These are phyloP conservation scores for Pachymerium ferrugineum DNA, from an alignment of 2,888 invertebrate species.

Conservation along the genomic window DNA sequence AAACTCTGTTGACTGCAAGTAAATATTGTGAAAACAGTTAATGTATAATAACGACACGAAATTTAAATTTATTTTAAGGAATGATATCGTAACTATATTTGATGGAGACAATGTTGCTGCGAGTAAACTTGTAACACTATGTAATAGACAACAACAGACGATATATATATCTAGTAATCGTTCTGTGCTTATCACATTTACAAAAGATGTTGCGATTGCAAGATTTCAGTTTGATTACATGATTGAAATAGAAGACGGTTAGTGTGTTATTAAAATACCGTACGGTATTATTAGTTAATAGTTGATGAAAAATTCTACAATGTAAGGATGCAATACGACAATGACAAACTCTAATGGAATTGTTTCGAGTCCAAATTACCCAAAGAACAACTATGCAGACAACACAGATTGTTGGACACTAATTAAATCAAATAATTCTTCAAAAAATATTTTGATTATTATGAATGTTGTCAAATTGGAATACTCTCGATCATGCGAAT, in stretches of 20 bases:
- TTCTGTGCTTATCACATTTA: neutral
- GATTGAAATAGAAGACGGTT: neutral
- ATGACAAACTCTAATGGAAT: slow-evolving; percentile 36
- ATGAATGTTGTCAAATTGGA: slow-evolving; percentile 39
- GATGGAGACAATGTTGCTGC: neutral
- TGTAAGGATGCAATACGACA: slow-evolving; percentile 36
- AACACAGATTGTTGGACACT: slow-evolving; percentile 40
- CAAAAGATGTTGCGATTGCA: neutral
- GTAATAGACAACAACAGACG: too few species aligned
- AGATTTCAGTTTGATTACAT: neutral
- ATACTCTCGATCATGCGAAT: slow-evolving; percentile 38
- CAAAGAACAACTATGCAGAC: slow-evolving; percentile 40
- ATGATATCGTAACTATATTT: neutral
- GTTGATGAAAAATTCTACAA: neutral
- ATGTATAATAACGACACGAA: too few species aligned
- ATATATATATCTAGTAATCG: too few species aligned
- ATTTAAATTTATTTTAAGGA: neutral
- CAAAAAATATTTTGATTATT: slow-evolving; percentile 35
- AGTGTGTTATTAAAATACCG: neutral
- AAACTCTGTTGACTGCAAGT: neutral
- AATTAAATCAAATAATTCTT: slow-evolving; percentile 30
- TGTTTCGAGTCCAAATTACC: slow-evolving; percentile 39
- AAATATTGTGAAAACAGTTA: too few species aligned
- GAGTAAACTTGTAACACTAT: neutral
- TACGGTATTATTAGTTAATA: neutral